Percentiles rank a stretch among this genome's conserved stretches.
Evolutionary conservation across 2,113 vertebrate species (phyloP).

Genomic region (Pelusios castaneus): DNA sequence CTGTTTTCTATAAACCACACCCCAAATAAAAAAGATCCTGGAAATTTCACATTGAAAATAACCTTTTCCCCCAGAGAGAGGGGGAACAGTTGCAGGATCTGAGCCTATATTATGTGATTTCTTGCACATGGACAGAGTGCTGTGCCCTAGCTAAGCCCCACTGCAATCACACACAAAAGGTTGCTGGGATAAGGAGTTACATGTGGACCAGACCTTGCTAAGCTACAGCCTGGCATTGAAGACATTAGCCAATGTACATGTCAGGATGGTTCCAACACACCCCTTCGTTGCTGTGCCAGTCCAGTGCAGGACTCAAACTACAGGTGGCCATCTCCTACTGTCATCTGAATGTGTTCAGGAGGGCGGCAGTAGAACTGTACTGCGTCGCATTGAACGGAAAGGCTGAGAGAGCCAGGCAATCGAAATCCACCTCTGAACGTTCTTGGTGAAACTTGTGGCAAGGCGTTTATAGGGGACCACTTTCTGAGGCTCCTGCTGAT

Average conservation of each 20-base stretch:
- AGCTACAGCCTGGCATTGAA: neutral
- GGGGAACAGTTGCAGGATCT: neutral
- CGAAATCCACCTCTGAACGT: neutral
- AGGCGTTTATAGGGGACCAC: neutral
- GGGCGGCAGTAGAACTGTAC: neutral
- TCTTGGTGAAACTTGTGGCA: too few species aligned
- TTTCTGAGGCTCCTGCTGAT: neutral
- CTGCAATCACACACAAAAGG: neutral
- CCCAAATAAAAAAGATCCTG: neutral
- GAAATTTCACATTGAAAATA: neutral
- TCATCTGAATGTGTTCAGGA: neutral
- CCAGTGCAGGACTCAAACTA: fast-evolving
- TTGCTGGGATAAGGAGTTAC: neutral
- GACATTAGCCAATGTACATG: fast-evolving
- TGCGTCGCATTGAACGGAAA: too few species aligned
- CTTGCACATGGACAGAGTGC: neutral
- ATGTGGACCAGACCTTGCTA: too few species aligned
- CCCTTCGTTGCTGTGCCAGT: neutral
- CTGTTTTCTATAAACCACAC: neutral
- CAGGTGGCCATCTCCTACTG: fast-evolving
- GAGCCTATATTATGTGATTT: neutral
- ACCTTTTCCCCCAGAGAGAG: neutral
- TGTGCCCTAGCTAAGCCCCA: neutral
- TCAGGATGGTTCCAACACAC: too few species aligned
- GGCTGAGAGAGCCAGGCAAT: neutral